Base-by-base conservation (phyloP, 1,140 invertebrate genomes). In the Vanessa tameamea region DNA sequence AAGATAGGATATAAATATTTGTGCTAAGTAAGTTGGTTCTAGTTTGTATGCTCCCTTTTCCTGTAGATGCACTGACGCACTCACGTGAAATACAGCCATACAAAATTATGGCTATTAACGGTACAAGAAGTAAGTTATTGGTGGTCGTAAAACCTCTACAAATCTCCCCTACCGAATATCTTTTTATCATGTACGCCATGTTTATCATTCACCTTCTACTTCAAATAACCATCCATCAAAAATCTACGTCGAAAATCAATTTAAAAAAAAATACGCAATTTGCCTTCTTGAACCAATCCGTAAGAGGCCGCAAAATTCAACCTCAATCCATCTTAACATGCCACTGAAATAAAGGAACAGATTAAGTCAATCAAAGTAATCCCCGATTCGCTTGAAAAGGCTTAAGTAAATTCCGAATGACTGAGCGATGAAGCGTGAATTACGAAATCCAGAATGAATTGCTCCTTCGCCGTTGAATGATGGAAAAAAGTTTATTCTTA, bases 311-410 rank as follows among this genome's bases (percentile, higher is more conserved):
- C 11, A 11, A 31, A 37, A 61, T 16, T 11, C 12, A 37, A 15
- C 57, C 23, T 61, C 57, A 26, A 61, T 61, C 57, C 23, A 37
- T 61, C 57, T 61, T 37, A 61, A 61, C 57, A 61, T 37, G 57
- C 57, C 57, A 61, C 57, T 61, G 57, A 37, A 61, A 61, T 61
- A 61, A 61, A 64, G 47, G 48, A 50, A 43, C 8, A 64, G 69
- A 71, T 71, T 71, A 71, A 71, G 69, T 71, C 69, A 70, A 70
- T 70, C 69, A 71, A 64, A 71, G 59, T 64, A 53, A 64, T 71
- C 59, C 37, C 51, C 47, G 61, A 53, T 71, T 61, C 61, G 16
- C 55, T 69, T 26, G 59, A 71, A 64, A 43, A 31, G 69, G 69
- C 61, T 71, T 47, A 64, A 53, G 66, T 43, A 69, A 55, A 61